Percentiles rank a stretch among this genome's conserved stretches.
Conservation (phyloP, 2,888 invertebrate species). For the Pteria penguin region DNA sequence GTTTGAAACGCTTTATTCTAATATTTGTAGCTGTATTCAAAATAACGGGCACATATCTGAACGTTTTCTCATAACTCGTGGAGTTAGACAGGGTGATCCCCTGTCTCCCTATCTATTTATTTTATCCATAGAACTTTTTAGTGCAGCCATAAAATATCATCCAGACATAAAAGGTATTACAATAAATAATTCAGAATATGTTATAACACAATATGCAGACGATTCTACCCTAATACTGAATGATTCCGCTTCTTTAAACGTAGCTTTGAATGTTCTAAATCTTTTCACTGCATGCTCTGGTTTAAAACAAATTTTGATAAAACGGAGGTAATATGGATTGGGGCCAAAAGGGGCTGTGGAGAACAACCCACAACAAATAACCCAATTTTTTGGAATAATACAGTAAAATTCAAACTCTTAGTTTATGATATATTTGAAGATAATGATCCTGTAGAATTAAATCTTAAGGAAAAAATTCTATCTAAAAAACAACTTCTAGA, state of each 20-base stretch:
- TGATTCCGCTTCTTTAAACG: neutral
- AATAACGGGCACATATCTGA: conserved; percentile 24
- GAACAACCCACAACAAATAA: conserved; percentile 10
- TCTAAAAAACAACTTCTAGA: neutral
- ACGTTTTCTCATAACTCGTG: neutral
- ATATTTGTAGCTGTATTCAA: conserved; percentile 9
- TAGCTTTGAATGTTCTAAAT: neutral
- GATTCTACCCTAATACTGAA: neutral
- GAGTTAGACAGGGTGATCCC: conserved; percentile 11
- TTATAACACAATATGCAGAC: conserved; percentile 1
- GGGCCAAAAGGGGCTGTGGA: conserved; percentile 7
- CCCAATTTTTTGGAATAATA: conserved; percentile 10
- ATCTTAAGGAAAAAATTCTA: conserved; percentile 19
- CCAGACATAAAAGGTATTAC: neutral
- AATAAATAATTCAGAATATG: conserved; percentile 1
- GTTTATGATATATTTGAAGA: conserved; percentile 8
- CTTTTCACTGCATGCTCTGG: neutral
- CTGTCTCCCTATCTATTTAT: conserved; percentile 23
- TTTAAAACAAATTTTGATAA: neutral
- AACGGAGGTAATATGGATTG: neutral
- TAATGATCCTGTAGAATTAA: neutral
- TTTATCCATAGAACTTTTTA: conserved; percentile 14
- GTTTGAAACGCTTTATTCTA: conserved; percentile 4
- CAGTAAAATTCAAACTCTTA: conserved; percentile 20
- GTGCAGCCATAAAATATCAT: neutral